phyloP scores from a whole-genome alignment of 2,113 vertebrate species.

The Mirza zaza region DNA sequence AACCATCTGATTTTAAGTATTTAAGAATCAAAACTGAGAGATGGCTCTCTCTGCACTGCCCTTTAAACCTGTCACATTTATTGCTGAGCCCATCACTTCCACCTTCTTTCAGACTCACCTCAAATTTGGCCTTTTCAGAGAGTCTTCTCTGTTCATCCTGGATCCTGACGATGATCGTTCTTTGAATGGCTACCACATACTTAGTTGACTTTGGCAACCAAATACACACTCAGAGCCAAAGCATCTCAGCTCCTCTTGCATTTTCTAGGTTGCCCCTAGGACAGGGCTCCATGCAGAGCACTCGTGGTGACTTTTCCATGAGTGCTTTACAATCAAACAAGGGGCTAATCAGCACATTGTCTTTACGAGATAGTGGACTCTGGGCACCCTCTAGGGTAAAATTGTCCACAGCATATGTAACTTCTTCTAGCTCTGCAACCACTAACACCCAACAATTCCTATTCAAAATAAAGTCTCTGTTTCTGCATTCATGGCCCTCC shows the following conservation, averaged over 20 bases:
- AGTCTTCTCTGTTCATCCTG: background rate
- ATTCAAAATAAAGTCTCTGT: background rate
- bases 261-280: accelerated
- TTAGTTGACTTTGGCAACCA: background rate
- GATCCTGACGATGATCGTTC: background rate
- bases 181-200: background rate
- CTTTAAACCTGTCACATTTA: background rate
- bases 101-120: background rate
- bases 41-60: background rate
- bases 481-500: background rate
- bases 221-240: background rate
- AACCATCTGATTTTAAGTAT: background rate
- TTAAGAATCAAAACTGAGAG: background rate
- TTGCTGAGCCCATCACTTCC: background rate
- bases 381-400: background rate
- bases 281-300: background rate
- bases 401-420: background rate
- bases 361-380: background rate
- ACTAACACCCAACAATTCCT: background rate
- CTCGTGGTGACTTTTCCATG: background rate
- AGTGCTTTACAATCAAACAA: background rate
- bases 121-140: background rate
- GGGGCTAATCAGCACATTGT: background rate
- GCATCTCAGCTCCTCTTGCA: background rate
- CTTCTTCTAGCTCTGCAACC: background rate